These are phyloP conservation scores for Cervus canadensis DNA, from an alignment of 2,113 vertebrate species.

Conservation along the genomic window DNA sequence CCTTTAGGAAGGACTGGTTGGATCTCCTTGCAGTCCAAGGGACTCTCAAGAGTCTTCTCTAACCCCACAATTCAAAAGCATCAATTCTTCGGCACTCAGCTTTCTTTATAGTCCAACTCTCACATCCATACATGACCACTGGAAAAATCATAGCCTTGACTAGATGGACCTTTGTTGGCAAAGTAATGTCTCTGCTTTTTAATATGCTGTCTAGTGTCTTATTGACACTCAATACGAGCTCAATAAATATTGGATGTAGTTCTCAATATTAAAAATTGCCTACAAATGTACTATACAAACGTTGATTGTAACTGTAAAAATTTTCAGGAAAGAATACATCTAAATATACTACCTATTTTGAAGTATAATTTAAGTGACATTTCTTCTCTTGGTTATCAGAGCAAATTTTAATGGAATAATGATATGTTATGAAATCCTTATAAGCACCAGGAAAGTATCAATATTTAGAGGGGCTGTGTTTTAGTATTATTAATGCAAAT, in stretches of 20 bases:
- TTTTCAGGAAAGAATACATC: not conserved
- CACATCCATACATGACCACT: not conserved
- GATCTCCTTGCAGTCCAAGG: not conserved
- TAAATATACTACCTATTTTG: not conserved
- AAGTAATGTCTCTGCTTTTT: not conserved
- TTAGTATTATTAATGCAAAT: not conserved
- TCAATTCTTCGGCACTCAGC: not conserved
- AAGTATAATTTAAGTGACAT: not conserved
- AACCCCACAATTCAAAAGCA: not conserved
- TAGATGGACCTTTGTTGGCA: not conserved
- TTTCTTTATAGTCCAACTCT: not conserved
- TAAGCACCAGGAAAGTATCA: not conserved
- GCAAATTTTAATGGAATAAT: not conserved
- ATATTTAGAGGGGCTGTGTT: not conserved
- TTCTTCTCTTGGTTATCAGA: not conserved
- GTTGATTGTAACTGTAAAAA: not conserved
- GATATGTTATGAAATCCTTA: not conserved
- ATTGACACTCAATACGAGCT: not conserved
- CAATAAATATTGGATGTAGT: not conserved
- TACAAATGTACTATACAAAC: not conserved
- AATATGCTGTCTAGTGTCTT: not conserved
- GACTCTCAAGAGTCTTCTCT: not conserved
- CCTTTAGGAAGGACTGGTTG: fast-evolving
- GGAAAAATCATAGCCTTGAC: not conserved
- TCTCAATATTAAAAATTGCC: not conserved